These are phyloP conservation scores for Sebastes iracundus DNA, from an alignment of 2,797 vertebrate species.

Conservation along the genomic window DNA sequence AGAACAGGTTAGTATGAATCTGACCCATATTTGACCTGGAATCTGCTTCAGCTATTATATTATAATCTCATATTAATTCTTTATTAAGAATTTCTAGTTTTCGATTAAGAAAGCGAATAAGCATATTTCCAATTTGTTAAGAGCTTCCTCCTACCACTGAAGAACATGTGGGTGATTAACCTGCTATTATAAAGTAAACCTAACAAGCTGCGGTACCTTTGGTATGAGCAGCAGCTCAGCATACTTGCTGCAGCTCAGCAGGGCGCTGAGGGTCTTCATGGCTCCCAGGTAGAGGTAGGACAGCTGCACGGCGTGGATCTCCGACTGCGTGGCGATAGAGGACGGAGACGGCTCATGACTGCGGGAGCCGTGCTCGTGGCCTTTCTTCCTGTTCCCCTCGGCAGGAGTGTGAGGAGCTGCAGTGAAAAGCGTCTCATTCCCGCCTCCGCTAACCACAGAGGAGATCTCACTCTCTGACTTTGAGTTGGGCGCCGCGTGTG, in stretches of 20 bases:
- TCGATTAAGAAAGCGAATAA: too few relatives aligned
- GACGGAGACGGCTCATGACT: slow-evolving; percentile 78
- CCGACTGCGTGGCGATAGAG: slow-evolving; percentile 79
- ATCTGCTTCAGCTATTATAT: not conserved
- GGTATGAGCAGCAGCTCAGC: slow-evolving; percentile 96
- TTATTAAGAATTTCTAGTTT: too few relatives aligned
- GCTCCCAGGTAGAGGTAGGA: slow-evolving; percentile 97
- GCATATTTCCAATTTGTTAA: not conserved
- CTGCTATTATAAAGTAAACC: not conserved
- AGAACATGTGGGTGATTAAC: not conserved
- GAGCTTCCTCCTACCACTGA: not conserved
- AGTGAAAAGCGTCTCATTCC: slow-evolving; percentile 66
- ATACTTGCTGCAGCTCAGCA: slow-evolving; percentile 98
- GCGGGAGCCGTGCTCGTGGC: slow-evolving; percentile 87
- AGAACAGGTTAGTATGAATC: not conserved
- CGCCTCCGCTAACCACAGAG: slow-evolving; percentile 74
- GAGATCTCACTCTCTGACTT: slow-evolving; percentile 89
- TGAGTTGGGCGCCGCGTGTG: slow-evolving; percentile 78
- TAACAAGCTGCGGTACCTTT: slow-evolving; percentile 79
- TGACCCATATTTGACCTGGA: not conserved
- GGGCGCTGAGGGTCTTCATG: slow-evolving; percentile 95
- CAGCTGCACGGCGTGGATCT: slow-evolving; percentile 94
- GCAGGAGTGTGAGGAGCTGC: slow-evolving; percentile 70
- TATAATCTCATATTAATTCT: too few relatives aligned
- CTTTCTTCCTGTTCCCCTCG: slow-evolving; percentile 87